Percentiles rank a stretch among this genome's conserved stretches.
These are phyloP conservation scores for Eptesicus fuscus DNA, from an alignment of 2,113 vertebrate genomes.

Conservation along the genomic window DNA sequence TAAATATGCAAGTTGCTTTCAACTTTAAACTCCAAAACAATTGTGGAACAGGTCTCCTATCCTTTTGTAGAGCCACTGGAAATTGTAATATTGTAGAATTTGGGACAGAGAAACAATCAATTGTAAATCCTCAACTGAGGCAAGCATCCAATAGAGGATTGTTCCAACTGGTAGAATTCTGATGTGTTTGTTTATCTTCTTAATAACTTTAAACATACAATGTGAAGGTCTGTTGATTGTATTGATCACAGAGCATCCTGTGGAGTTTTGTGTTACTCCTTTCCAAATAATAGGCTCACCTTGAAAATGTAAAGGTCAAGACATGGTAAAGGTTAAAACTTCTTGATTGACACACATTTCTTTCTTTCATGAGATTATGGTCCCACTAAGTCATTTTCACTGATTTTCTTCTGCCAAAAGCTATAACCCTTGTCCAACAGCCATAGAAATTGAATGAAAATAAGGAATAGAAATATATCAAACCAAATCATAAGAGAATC, in stretches of 20 bases:
- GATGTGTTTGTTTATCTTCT: conserved; percentile 65
- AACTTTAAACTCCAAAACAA: neutral
- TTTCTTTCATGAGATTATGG: conserved; percentile 50
- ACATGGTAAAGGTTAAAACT: conserved; percentile 62
- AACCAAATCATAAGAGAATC: neutral
- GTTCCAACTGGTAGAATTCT: conserved; percentile 39
- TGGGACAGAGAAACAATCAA: conserved; percentile 46
- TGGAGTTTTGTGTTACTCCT: conserved; percentile 50
- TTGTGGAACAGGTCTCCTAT: neutral
- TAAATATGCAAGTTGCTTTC: neutral
- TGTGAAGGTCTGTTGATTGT: conserved; percentile 60
- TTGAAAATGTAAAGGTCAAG: conserved; percentile 52
- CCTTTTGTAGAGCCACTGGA: neutral
- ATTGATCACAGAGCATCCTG: conserved; percentile 49
- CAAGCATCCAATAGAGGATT: conserved; percentile 48
- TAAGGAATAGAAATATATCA: conserved; percentile 46
- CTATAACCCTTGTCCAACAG: conserved; percentile 47
- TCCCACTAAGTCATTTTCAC: conserved; percentile 47
- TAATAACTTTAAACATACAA: conserved; percentile 64
- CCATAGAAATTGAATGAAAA: conserved; percentile 39
- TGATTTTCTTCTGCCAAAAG: conserved; percentile 41
- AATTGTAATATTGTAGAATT: conserved; percentile 9
- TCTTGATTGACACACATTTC: conserved; percentile 57
- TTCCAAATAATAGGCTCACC: conserved; percentile 56
- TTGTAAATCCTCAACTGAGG: conserved; percentile 59